These are phyloP conservation scores for Mola mola DNA, from an alignment of 2,113 vertebrate genomes.

Conservation along the genomic window DNA sequence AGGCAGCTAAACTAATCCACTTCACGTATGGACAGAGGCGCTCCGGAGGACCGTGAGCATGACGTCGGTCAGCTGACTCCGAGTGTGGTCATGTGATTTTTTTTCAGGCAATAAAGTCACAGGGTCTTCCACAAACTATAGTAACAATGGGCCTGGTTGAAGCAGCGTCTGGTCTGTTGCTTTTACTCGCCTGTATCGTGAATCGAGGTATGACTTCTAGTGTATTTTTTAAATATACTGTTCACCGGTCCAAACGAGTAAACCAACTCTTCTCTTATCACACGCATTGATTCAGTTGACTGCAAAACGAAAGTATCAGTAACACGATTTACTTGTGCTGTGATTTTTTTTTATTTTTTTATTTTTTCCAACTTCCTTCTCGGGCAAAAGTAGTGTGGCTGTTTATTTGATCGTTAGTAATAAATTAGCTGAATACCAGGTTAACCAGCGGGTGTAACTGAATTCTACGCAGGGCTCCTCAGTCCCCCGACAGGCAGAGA, in stretches of 20 bases:
- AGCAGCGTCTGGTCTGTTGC: not conserved
- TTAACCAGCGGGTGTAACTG: not conserved
- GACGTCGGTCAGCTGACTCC: conserved; percentile 63
- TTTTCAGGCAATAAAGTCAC: not conserved
- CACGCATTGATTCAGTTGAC: not conserved
- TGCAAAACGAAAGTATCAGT: conserved; percentile 19
- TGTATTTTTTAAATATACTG: not conserved
- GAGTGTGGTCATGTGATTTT: conserved; percentile 61
- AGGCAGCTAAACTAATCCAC: not conserved
- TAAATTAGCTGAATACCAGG: too few species aligned
- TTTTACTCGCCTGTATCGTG: conserved; percentile 11
- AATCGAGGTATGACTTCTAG: conserved; percentile 39
- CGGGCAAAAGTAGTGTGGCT: too few species aligned
- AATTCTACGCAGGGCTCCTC: conserved; percentile 42
- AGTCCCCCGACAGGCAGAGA: conserved; percentile 70
- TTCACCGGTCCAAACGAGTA: not conserved
- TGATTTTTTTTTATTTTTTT: too few species aligned
- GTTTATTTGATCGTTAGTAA: too few species aligned
- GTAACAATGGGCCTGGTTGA: conserved; percentile 41
- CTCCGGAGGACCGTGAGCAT: not conserved
- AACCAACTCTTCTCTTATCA: not conserved
- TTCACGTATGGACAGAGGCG: not conserved
- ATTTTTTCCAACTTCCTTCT: too few species aligned
- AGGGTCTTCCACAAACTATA: accelerated
- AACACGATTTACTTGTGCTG: too few species aligned